Conservation (phyloP, 2,888 invertebrate genomes). For the Leptarthrus brevirostris region DNA sequence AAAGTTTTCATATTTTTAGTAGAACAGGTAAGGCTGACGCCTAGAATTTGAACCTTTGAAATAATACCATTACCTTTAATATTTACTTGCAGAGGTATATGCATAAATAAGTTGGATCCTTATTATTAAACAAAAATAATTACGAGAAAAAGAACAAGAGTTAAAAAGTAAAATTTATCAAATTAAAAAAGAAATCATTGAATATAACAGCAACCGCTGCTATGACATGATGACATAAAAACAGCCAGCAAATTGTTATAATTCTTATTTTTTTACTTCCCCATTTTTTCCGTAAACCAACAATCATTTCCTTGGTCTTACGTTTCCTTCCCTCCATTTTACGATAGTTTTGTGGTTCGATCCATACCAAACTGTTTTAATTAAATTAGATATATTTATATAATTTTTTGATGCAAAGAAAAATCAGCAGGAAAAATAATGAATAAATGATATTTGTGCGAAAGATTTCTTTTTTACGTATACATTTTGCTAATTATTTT, state of each 20-base stretch:
- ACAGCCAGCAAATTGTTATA: constrained; percentile 30
- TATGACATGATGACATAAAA: constrained; percentile 25
- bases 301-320: neutral
- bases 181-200: constrained; percentile 8
- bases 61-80: neutral
- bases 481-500: neutral
- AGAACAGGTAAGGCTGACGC: constrained; percentile 37
- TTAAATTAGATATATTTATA: constrained; percentile 26
- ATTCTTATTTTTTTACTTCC: constrained; percentile 24
- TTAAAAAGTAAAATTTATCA: constrained; percentile 24
- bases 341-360: constrained; percentile 10
- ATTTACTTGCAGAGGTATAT: constrained; percentile 44
- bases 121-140: constrained; percentile 30
- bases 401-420: constrained; percentile 28
- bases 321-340: constrained; percentile 11
- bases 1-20: constrained; percentile 46
- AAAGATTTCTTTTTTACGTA: neutral
- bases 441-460: constrained; percentile 40
- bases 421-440: constrained; percentile 16
- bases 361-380: constrained; percentile 23
- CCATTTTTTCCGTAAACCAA: constrained; percentile 2
- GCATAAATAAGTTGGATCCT: constrained; percentile 49
- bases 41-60: neutral
- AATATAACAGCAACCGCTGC: constrained; percentile 14
- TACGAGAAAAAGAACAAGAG: constrained; percentile 35